Conservation (phyloP, 2,113 vertebrate species). For the Alethe castanea region DNA sequence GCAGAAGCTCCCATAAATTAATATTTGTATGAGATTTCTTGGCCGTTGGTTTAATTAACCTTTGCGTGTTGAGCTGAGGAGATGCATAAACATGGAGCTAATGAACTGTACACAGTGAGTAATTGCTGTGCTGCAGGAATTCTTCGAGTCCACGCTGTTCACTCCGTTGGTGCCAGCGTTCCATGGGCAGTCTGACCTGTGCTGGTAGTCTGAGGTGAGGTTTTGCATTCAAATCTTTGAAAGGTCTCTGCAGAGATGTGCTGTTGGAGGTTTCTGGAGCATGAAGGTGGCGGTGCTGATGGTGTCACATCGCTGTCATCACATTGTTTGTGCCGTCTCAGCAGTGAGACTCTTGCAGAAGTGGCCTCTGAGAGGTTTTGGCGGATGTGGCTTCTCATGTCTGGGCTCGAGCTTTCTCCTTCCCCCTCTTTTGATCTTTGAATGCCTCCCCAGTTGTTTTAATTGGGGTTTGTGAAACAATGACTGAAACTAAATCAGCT, state of each 20-base stretch:
- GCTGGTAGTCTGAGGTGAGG: background rate
- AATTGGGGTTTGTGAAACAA: background rate
- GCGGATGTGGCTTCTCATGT: background rate
- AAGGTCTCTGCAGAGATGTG: background rate
- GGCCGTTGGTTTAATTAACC: background rate
- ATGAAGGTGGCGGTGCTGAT: background rate
- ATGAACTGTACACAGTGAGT: background rate
- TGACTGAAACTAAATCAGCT: background rate
- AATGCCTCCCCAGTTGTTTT: background rate
- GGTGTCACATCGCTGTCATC: background rate
- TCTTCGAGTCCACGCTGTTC: background rate
- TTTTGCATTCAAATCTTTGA: background rate
- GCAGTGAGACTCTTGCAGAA: background rate
- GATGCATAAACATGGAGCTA: background rate
- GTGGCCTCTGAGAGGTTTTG: background rate
- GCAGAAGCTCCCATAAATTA: background rate
- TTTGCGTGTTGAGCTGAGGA: background rate
- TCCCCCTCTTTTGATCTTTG: background rate
- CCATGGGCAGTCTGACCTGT: background rate
- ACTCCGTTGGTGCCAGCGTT: background rate
- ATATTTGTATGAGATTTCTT: background rate
- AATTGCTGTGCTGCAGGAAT: background rate
- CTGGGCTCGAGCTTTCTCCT: background rate
- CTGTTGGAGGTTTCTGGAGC: background rate
- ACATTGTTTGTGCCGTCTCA: rapidly evolving